Evolutionary conservation across 92 coral and sea anemone species (phyloP).

Genomic region (Heliopora coerulea): DNA sequence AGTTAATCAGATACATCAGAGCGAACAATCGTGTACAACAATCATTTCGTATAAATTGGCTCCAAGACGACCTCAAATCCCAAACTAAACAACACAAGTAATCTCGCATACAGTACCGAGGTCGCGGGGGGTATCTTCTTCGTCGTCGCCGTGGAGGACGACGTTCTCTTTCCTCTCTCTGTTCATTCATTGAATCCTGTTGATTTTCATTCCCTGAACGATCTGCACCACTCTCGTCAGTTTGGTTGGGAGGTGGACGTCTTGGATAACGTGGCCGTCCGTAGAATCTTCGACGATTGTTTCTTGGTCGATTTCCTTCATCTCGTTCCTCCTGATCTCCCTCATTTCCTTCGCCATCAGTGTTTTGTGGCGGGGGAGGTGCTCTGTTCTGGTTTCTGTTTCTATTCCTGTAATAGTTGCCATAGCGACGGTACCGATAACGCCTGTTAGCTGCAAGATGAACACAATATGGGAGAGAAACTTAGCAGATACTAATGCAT

Average conservation of each 20-base stretch:
- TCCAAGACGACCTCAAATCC: too few relatives aligned
- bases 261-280: constrained; percentile 91
- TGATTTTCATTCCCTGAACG: constrained; percentile 67
- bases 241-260: constrained; percentile 70
- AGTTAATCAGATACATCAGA: too few relatives aligned
- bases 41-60: too few relatives aligned
- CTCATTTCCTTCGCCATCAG: constrained; percentile 32
- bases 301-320: constrained; percentile 7
- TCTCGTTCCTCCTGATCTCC: constrained; percentile 33
- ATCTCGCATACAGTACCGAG: constrained; percentile 34
- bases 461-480: too few relatives aligned
- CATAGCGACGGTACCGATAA: background rate
- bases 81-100: background rate
- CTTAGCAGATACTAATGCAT: background rate
- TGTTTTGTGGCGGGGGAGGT: constrained; percentile 23
- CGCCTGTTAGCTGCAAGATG: background rate
- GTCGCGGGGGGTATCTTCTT: constrained; percentile 21
- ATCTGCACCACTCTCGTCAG: constrained; percentile 57
- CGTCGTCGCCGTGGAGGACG: constrained; percentile 4
- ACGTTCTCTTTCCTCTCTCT: constrained; percentile 21
- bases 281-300: constrained; percentile 24
- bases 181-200: constrained; percentile 49
- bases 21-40: too few relatives aligned
- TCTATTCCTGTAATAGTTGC: background rate
- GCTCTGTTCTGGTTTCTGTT: constrained; percentile 65